Percentiles rank a stretch among this genome's conserved stretches.
phyloP scores from a whole-genome alignment of 2,888 invertebrate species.

The Plagiodera versicolora region DNA sequence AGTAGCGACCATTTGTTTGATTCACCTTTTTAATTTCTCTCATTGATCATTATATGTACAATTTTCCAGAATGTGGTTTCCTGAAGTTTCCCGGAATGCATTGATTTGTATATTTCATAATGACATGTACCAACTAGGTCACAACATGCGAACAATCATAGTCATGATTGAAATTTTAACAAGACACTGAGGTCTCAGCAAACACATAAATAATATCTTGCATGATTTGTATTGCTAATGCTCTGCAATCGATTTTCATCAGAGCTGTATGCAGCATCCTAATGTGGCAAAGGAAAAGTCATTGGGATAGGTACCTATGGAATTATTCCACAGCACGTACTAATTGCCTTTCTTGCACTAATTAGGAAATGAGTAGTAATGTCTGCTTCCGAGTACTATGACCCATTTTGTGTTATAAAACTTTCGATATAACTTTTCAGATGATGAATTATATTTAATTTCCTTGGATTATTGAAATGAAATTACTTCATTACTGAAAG shows the following conservation, averaged over 20 bases:
- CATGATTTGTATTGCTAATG: no score
- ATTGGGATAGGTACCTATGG: neutral
- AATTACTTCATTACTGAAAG: constrained; percentile 36
- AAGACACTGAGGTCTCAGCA: no score
- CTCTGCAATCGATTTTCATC: neutral
- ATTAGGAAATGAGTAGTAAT: constrained; percentile 29
- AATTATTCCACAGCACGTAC: neutral
- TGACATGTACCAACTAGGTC: no score
- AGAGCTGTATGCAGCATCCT: neutral
- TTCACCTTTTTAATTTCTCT: no score
- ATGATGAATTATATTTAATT: constrained; percentile 38
- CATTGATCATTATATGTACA: no score
- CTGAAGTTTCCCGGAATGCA: no score
- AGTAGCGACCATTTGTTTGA: no score
- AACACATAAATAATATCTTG: no score
- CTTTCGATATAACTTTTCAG: constrained; percentile 27
- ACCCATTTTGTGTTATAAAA: constrained; percentile 36
- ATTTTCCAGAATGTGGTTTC: no score
- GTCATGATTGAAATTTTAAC: no score
- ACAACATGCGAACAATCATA: no score
- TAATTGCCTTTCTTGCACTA: constrained; percentile 10
- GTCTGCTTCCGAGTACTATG: constrained; percentile 12
- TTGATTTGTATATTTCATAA: no score
- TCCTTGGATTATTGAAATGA: constrained; percentile 37
- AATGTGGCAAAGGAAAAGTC: neutral